A percentile compares a stretch with the other conserved stretches of the same genome.
Evolutionary conservation across 2,113 vertebrate species (phyloP).

Genomic region (Boulengeromyrus knoepffleri): DNA sequence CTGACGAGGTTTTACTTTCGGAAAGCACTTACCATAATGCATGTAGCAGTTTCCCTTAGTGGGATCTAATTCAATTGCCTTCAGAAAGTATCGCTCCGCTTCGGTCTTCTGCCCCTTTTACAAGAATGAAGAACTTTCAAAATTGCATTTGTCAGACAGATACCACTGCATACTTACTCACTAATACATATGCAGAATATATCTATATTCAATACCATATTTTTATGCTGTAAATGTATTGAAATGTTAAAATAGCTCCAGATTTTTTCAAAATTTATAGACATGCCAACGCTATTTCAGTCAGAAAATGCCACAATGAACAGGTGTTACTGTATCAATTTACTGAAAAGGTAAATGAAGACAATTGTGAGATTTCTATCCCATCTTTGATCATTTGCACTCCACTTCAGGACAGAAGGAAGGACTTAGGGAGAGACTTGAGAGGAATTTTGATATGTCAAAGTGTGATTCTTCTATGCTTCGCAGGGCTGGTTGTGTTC

Average conservation of each 20-base stretch:
- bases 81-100: slow-evolving; percentile 90
- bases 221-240: neutral
- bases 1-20: neutral
- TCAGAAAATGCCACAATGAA: neutral
- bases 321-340: neutral
- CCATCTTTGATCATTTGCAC: neutral
- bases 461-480: neutral
- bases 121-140: slow-evolving; percentile 30
- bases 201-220: neutral
- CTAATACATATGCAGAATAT: neutral
- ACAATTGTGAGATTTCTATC: neutral
- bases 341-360: neutral
- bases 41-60: slow-evolving; percentile 98
- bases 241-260: neutral
- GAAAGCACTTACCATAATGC: slow-evolving; percentile 82
- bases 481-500: neutral
- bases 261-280: neutral
- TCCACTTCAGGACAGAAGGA: neutral
- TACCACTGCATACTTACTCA: neutral
- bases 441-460: neutral
- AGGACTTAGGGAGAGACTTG: neutral
- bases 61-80: slow-evolving; percentile 93
- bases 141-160: neutral
- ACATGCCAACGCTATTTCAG: neutral
- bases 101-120: slow-evolving; percentile 85